These are phyloP conservation scores for Diacarnus erythraeanus DNA, from an alignment of 37 sponge, comb jelly and placozoan genomes.

Conservation along the genomic window DNA sequence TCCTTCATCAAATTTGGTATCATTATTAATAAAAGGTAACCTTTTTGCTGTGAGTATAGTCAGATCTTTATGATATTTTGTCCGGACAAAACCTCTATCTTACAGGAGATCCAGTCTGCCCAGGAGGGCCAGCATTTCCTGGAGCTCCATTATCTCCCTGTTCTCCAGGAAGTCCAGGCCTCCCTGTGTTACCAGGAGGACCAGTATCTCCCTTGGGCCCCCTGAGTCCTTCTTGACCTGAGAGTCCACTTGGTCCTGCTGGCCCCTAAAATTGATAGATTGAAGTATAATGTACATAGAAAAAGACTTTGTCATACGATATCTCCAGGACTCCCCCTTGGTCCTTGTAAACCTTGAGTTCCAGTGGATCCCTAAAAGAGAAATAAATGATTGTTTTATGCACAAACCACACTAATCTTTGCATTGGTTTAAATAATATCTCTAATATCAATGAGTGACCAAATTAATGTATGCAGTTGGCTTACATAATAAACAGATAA, in stretches of 20 bases:
- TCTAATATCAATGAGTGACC: too few species aligned
- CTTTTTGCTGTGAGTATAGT: too few species aligned
- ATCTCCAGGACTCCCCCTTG: constrained; percentile 59
- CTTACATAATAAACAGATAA: not conserved
- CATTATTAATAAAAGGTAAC: not conserved
- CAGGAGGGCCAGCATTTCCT: constrained; percentile 49
- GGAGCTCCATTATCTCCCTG: constrained; percentile 57
- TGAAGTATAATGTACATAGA: not conserved
- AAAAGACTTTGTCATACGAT: constrained; percentile 11
- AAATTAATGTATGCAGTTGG: too few species aligned
- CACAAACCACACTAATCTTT: too few species aligned
- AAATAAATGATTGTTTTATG: not conserved
- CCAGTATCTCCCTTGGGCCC: constrained; percentile 61
- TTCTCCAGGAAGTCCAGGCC: constrained; percentile 43
- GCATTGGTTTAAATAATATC: not conserved
- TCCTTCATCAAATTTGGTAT: too few species aligned
- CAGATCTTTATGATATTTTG: not conserved
- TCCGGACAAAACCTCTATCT: too few species aligned
- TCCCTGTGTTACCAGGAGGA: constrained; percentile 37
- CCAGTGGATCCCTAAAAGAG: constrained; percentile 53
- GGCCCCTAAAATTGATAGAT: constrained; percentile 24
- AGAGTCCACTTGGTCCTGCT: constrained; percentile 38
- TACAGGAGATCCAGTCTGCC: constrained; percentile 53
- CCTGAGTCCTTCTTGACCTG: constrained; percentile 26
- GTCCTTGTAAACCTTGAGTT: constrained; percentile 50